phyloP scores from a whole-genome alignment of 2,888 invertebrate genomes.

The Teleiodes luculella region DNA sequence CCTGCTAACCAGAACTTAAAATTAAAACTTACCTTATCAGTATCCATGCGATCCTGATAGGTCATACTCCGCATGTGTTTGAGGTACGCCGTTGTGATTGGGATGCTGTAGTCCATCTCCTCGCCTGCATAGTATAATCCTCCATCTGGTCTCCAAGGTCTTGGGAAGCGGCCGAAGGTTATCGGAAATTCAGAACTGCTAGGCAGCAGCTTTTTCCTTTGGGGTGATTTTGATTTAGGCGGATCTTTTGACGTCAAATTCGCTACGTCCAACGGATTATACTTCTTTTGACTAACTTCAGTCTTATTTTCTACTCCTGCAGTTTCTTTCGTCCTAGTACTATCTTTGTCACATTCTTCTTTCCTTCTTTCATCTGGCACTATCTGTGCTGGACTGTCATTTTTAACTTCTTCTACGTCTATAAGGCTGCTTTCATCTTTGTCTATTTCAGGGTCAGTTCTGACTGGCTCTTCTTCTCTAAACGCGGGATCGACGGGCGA shows the following conservation, averaged over 20 bases:
- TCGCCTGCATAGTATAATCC: conserved; percentile 62
- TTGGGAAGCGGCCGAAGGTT: conserved; percentile 71
- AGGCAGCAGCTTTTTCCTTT: conserved; percentile 70
- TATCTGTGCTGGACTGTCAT: conserved; percentile 49
- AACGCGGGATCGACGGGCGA: conserved; percentile 61
- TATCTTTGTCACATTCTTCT: conserved; percentile 33
- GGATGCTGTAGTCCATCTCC: conserved; percentile 89
- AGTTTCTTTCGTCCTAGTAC: conserved; percentile 51
- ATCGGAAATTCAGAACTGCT: conserved; percentile 52
- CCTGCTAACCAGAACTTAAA: no score
- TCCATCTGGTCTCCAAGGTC: conserved; percentile 80
- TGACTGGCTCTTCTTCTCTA: conserved; percentile 63
- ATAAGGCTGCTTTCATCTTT: conserved; percentile 71
- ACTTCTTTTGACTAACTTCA: conserved; percentile 68
- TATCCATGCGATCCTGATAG: conserved; percentile 51
- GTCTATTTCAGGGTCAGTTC: conserved; percentile 70
- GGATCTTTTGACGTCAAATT: conserved; percentile 81
- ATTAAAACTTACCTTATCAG: conserved; percentile 58
- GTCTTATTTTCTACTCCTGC: conserved; percentile 49
- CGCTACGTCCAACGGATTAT: conserved; percentile 81
- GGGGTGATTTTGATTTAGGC: conserved; percentile 70
- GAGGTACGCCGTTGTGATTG: conserved; percentile 93
- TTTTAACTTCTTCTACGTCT: conserved; percentile 70
- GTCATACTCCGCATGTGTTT: conserved; percentile 88
- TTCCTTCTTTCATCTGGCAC: conserved; percentile 37